Conservation (phyloP, 1,140 invertebrate species). For the Papilio polyxenes region DNA sequence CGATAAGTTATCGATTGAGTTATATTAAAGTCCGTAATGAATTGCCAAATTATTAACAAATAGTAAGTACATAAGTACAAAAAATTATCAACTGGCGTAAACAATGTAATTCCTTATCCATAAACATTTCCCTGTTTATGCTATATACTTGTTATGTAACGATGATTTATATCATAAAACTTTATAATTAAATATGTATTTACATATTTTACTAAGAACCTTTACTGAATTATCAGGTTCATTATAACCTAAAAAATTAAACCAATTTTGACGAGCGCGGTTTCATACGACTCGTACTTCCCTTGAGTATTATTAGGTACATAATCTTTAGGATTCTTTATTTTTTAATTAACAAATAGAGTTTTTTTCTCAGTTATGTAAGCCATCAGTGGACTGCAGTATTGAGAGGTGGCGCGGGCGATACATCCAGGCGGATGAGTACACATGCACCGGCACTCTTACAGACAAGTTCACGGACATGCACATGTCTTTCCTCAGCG, state of each 20-base stretch:
- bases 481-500: constrained; percentile 86
- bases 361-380: constrained; percentile 59
- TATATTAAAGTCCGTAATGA: neutral
- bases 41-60: neutral
- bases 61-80: neutral
- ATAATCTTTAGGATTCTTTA: too few species aligned
- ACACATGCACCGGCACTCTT: constrained; percentile 54
- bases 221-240: too few species aligned
- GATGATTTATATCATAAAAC: neutral
- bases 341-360: too few species aligned
- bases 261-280: too few species aligned
- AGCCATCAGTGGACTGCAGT: constrained; percentile 66
- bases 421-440: constrained; percentile 65
- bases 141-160: neutral
- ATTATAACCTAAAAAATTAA: too few species aligned
- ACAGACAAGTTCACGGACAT: constrained; percentile 59
- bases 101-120: neutral
- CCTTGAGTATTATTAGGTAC: too few species aligned
- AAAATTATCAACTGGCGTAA: neutral
- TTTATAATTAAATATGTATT: constrained; percentile 14
- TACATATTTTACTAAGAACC: too few species aligned
- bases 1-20: neutral
- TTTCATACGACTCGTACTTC: too few species aligned
- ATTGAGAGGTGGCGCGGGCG: constrained; percentile 56
- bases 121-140: neutral